Base-by-base conservation (phyloP, 1,140 invertebrate genomes). In the Heliconius hewitsoni region DNA sequence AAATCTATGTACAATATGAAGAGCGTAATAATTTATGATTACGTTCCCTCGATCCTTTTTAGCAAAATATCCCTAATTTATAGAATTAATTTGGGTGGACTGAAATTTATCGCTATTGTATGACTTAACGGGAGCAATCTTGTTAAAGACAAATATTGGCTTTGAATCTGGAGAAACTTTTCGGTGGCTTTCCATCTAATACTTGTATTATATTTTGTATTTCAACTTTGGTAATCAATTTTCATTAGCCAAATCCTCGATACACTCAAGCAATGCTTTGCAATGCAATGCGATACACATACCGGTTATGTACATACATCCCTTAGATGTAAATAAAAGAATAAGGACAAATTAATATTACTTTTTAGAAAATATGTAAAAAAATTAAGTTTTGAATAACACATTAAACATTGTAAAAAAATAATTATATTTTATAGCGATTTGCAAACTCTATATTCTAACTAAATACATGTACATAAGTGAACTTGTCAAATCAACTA, bases 91-190 rank as follows among this genome's bases (percentile, higher is more conserved):
- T 66, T 16, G 9, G 55, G 8, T 16, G 60, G 11, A 30, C 19
- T 23, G 9, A 30, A 27, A 66, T 66, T 13, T 66, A 66, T 23
- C 27, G 60, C 60, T 66, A 66, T 30, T 66, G 27, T 66, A 30
- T 27, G 55, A 66, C 27, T 66, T 30, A 30, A 66, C 9, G 60
- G 13, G 60, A 66, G 23, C 23, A 66, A 66, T 66, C 60, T 30
- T 66, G 23, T 66, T 27, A 30, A 66, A 66, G 60, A 66, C 60
- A 66, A 66, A 66, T 66, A 66, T 66, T 66, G 60, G 60, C 27
- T 23, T 66, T 5, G n/a, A 30, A 5, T 30, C 60, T 30, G 60
- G 23, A 66, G 0, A 30, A 66, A 66, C 60, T 66, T 66, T 66
- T 66, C 60, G 13, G 60, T 6, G 11, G 27, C 23, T 66, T 16